phyloP scores from a whole-genome alignment of 2,113 vertebrate genomes.

The cattle (Bos taurus) region DNA sequence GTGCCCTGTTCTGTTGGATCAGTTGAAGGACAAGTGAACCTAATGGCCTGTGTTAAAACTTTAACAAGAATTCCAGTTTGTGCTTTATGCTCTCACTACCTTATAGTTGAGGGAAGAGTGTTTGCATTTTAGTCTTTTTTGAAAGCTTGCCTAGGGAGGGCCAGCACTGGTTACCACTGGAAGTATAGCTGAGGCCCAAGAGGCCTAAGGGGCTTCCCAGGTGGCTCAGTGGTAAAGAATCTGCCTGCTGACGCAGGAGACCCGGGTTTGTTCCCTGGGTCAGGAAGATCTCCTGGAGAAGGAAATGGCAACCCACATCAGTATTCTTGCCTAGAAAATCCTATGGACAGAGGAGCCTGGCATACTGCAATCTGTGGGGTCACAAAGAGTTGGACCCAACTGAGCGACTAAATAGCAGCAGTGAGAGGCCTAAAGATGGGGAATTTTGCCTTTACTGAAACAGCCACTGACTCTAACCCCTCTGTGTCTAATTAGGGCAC shows the following conservation, averaged over 20 bases:
- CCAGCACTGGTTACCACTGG: background rate
- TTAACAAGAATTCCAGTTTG: constrained; percentile 35
- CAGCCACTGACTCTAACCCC: background rate
- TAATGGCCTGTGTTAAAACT: constrained; percentile 26
- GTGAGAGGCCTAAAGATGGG: background rate
- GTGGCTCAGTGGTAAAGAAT: background rate
- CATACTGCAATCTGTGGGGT: background rate
- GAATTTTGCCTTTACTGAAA: background rate
- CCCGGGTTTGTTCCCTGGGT: background rate
- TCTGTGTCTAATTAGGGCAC: background rate
- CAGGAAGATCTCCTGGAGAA: background rate
- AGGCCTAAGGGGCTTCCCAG: background rate
- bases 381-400: background rate
- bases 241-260: background rate
- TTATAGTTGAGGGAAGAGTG: background rate
- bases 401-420: background rate
- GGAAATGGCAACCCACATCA: background rate
- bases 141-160: background rate
- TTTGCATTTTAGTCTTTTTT: background rate
- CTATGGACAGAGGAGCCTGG: background rate
- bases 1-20: background rate
- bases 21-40: constrained; percentile 12
- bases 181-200: background rate
- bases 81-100: background rate
- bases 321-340: background rate